A percentile compares a stretch with the other conserved stretches of the same genome.
phyloP scores from a whole-genome alignment of 2,113 vertebrate genomes.

The Paraplagusia blochii region DNA sequence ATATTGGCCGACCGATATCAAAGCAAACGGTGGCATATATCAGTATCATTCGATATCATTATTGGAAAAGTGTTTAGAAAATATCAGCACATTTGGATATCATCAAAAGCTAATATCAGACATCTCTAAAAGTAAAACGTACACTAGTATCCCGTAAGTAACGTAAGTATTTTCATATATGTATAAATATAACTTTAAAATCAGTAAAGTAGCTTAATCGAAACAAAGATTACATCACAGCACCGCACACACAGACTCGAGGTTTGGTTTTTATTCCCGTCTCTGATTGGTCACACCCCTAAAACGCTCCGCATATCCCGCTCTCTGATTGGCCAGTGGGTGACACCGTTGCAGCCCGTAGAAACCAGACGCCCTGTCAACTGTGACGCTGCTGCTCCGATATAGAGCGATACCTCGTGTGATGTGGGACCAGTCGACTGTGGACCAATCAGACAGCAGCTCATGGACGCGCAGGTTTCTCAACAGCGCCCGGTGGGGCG shows the following conservation, averaged over 20 bases:
- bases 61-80: too few species aligned
- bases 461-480: conserved; percentile 24
- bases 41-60: too few species aligned
- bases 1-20: too few species aligned
- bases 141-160: too few species aligned
- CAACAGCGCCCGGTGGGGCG: background rate
- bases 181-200: too few species aligned
- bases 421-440: conserved; percentile 80
- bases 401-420: conserved; percentile 72
- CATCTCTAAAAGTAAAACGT: too few species aligned
- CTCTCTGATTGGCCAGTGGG: conserved; percentile 65
- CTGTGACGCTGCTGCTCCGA: conserved; percentile 6
- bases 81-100: too few species aligned
- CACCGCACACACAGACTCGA: background rate
- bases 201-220: background rate
- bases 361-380: conserved; percentile 18
- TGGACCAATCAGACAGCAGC: conserved; percentile 76
- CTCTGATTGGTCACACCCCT: conserved; percentile 70
- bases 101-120: too few species aligned
- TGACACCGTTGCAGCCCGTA: background rate
- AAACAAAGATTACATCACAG: conserved; percentile 7
- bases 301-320: background rate
- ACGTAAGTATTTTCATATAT: too few species aligned
- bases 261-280: conserved; percentile 10
- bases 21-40: too few species aligned